Percentiles rank a stretch among this genome's conserved stretches.
phyloP scores from a whole-genome alignment of 1,140 invertebrate genomes.

The Drosophila oshimai region DNA sequence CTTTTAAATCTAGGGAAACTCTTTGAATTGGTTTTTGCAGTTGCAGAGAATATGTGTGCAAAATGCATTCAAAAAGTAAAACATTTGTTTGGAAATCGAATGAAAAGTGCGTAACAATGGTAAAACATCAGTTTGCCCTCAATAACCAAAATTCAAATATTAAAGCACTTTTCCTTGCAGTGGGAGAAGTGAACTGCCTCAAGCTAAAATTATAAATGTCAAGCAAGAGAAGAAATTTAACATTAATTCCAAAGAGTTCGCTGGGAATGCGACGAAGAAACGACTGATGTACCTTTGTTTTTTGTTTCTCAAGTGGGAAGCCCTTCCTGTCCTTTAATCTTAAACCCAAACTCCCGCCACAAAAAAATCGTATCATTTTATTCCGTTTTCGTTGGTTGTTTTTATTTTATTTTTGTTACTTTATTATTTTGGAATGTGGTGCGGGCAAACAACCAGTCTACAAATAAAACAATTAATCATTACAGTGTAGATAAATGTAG shows the following conservation, averaged over 20 bases:
- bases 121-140: background rate
- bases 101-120: background rate
- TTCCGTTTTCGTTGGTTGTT: background rate
- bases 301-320: background rate
- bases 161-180: constrained; percentile 39
- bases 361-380: background rate
- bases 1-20: background rate
- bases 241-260: background rate
- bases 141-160: constrained; percentile 4
- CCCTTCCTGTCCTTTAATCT: background rate
- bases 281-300: background rate
- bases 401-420: background rate
- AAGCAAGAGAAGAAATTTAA: background rate
- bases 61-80: too few species aligned
- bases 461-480: constrained; percentile 1
- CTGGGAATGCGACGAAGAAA: background rate
- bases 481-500: constrained; percentile 21
- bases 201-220: background rate
- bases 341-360: too few species aligned
- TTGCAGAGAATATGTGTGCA: background rate
- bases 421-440: background rate
- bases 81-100: background rate
- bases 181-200: constrained; percentile 17
- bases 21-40: background rate
- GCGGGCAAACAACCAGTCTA: background rate